phyloP scores from a whole-genome alignment of 1,140 invertebrate genomes.

The Drosophila repleta region DNA sequence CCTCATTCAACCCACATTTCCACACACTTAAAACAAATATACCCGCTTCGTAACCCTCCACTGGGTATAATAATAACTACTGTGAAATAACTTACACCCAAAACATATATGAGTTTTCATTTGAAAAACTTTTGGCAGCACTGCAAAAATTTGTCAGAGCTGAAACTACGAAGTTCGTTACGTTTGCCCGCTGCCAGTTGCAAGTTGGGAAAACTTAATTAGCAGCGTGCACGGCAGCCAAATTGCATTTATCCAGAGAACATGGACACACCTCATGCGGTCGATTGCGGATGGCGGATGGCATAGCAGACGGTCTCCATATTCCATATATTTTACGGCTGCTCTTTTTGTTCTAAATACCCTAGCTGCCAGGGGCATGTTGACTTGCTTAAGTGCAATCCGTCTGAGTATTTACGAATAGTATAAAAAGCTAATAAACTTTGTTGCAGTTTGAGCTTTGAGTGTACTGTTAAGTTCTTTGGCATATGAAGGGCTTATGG shows the following conservation, averaged over 20 bases:
- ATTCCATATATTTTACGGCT: constrained; percentile 52
- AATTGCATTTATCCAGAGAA: constrained; percentile 56
- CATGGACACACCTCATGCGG: constrained; percentile 15
- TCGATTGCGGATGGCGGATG: neutral
- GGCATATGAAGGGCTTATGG: no score
- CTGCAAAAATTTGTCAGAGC: constrained; percentile 16
- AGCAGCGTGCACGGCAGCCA: constrained; percentile 39
- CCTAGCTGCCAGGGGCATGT: neutral
- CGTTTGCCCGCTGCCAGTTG: constrained; percentile 7
- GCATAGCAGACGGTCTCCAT: neutral
- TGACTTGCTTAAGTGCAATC: neutral
- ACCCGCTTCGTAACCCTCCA: neutral
- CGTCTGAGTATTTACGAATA: neutral
- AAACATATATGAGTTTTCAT: constrained; percentile 22
- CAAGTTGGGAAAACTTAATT: constrained; percentile 55
- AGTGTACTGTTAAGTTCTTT: no score
- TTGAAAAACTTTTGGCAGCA: constrained; percentile 32
- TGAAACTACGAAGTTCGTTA: neutral
- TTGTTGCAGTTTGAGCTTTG: no score
- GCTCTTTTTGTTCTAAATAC: constrained; percentile 16
- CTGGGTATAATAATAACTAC: constrained; percentile 1
- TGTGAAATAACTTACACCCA: neutral
- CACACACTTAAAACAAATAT: no score
- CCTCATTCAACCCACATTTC: no score
- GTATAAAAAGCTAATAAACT: neutral